Base-by-base conservation (phyloP, 2,797 vertebrate genomes). In the Ataeniobius toweri region DNA sequence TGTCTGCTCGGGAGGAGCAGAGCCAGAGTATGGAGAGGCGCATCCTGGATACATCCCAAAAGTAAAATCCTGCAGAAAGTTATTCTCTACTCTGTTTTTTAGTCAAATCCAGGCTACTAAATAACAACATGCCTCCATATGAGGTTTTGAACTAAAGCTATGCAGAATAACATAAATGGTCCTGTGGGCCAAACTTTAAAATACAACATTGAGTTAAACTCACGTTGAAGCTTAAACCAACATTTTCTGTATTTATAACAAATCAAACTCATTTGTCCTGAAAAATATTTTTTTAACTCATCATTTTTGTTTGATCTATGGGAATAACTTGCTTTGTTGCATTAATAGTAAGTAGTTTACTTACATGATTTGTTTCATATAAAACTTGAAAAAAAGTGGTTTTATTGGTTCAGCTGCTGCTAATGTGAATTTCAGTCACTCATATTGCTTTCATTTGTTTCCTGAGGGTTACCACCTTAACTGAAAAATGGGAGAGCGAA, bases 11-110 rank as follows among this genome's bases (percentile, higher is more conserved):
- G 80, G 85, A 88, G 71, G 94, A 96, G 83, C 91, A 92, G 85
- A 95, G 86, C 75, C 95, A 97, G 89, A 96, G 93, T 80, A 92
- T 74, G 0, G 96, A 99, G 87, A 93, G 94, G 68, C 95, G 93
- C 79, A 96, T 99, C 71, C 91, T 91, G 68, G 96, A 97, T 74
- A 97, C 97, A 0, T 91, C 96, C 0, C 93, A 96, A 70, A 99
- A 96, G 98, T 99, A 93, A 67, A 81, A 51, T 44, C 69, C 41
- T 14, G 2, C 5, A n/a, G 10, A 53, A 55, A 5, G 28, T 3
- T 56, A 46, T n/a, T 67, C 13, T 59, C n/a, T 7, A 18, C 51
- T 24, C 10, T 36, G 28, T 53, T 16, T 20, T 28, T 22, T 44
- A 18, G 5, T 59, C 16, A 28, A 9, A 46, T n/a, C 71, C 0